A percentile compares a stretch with the other conserved stretches of the same genome.
Evolutionary conservation across 2,888 invertebrate species (phyloP).

Genomic region (Hypomecis atomaria): DNA sequence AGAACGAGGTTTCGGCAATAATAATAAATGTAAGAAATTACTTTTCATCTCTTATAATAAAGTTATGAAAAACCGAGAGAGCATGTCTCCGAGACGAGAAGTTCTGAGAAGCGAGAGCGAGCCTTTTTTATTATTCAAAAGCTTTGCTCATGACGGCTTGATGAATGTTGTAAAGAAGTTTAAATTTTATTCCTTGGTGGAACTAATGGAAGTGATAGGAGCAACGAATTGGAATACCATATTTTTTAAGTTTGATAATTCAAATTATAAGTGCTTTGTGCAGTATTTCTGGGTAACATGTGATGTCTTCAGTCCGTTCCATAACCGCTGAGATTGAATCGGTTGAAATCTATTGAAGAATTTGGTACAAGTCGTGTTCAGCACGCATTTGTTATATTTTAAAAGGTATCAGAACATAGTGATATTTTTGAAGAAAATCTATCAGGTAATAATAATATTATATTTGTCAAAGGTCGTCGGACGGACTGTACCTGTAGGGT

Average conservation of each 20-base stretch:
- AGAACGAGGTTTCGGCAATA: conserved; percentile 53
- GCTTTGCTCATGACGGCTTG: conserved; percentile 75
- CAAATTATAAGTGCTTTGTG: background rate
- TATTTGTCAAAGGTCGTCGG: too few species aligned
- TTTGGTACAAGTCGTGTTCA: too few species aligned
- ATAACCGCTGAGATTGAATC: too few species aligned
- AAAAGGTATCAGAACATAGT: too few species aligned
- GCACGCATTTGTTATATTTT: too few species aligned
- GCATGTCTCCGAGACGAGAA: conserved; percentile 35
- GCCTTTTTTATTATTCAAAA: conserved; percentile 78
- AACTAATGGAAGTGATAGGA: conserved; percentile 57
- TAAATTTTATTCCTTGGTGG: conserved; percentile 71
- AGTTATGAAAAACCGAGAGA: conserved; percentile 46
- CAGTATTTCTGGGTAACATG: background rate
- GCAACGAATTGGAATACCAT: conserved; percentile 18
- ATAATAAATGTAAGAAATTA: conserved; percentile 62
- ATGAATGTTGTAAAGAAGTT: conserved; percentile 79
- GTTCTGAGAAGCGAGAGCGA: conserved; percentile 47
- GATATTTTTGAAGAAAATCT: too few species aligned
- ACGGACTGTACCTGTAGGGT: too few species aligned
- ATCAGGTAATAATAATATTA: too few species aligned
- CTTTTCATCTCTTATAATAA: conserved; percentile 53
- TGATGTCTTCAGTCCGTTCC: background rate
- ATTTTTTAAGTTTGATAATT: conserved; percentile 1
- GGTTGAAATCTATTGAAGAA: too few species aligned